Conservation (phyloP, 2,888 invertebrate genomes). For the Pristionchus maxplancki region DNA sequence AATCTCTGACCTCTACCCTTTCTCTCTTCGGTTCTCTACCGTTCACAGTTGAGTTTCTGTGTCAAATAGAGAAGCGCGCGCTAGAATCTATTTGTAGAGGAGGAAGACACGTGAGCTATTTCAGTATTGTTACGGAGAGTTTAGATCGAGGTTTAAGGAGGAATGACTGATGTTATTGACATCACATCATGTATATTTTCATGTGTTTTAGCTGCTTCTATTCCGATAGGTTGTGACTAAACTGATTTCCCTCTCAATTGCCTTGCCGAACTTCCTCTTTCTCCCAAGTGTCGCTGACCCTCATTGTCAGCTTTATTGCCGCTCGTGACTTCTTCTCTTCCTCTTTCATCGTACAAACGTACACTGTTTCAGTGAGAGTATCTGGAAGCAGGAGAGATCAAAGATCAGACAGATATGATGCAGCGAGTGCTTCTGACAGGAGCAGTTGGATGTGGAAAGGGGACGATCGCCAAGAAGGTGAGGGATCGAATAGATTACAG, state of each 20-base stretch:
- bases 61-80: slow-evolving; percentile 28
- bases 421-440: slow-evolving; percentile 51
- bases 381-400: slow-evolving; percentile 6
- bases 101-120: slow-evolving; percentile 26
- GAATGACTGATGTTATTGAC: background rate
- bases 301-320: background rate
- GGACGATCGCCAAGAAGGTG: slow-evolving; percentile 53
- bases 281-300: slow-evolving; percentile 3
- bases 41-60: background rate
- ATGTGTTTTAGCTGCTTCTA: background rate
- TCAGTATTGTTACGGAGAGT: slow-evolving; percentile 6
- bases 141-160: background rate
- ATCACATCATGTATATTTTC: background rate
- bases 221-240: too few relatives aligned
- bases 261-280: slow-evolving; percentile 17
- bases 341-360: background rate
- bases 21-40: background rate
- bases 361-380: background rate
- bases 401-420: slow-evolving; percentile 32
- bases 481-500: too few relatives aligned
- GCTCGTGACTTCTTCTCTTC: background rate
- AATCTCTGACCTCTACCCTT: background rate
- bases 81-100: slow-evolving; percentile 13
- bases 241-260: background rate
- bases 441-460: slow-evolving; percentile 52